Conservation (phyloP, 2,888 invertebrate genomes). For the Amorpha juglandis region DNA sequence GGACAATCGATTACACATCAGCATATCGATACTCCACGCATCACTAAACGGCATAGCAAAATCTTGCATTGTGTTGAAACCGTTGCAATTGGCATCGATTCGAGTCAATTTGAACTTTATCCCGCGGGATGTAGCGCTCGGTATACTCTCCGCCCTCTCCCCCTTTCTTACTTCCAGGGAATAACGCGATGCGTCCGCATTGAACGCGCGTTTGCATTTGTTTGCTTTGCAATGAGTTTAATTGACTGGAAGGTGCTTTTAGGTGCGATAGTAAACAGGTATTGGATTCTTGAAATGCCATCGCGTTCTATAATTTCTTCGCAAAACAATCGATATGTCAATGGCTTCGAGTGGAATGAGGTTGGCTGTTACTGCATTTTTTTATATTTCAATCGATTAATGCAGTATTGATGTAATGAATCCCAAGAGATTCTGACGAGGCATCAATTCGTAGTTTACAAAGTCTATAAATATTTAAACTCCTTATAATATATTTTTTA, state of each 20-base stretch:
- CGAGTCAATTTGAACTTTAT: conserved; percentile 43
- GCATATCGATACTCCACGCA: conserved; percentile 7
- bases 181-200: conserved; percentile 31
- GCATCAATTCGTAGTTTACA: too few species aligned
- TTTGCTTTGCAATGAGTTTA: conserved; percentile 35
- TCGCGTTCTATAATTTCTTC: conserved; percentile 9
- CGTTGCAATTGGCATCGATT: conserved; percentile 34
- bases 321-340: conserved; percentile 1
- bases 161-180: neutral
- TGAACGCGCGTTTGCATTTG: conserved; percentile 40
- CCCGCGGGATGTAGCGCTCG: conserved; percentile 29
- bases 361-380: neutral
- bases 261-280: conserved; percentile 14
- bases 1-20: neutral
- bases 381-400: neutral
- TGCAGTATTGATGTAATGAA: too few species aligned
- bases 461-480: too few species aligned
- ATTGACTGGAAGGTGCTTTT: conserved; percentile 22
- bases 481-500: too few species aligned
- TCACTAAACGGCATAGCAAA: conserved; percentile 16
- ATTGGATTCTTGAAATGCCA: neutral
- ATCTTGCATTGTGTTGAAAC: conserved; percentile 39
- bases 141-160: neutral
- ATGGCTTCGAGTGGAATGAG: neutral
- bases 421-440: too few species aligned